Base-by-base conservation (phyloP, 2,888 invertebrate species). In the Bhutanitis thaidina region DNA sequence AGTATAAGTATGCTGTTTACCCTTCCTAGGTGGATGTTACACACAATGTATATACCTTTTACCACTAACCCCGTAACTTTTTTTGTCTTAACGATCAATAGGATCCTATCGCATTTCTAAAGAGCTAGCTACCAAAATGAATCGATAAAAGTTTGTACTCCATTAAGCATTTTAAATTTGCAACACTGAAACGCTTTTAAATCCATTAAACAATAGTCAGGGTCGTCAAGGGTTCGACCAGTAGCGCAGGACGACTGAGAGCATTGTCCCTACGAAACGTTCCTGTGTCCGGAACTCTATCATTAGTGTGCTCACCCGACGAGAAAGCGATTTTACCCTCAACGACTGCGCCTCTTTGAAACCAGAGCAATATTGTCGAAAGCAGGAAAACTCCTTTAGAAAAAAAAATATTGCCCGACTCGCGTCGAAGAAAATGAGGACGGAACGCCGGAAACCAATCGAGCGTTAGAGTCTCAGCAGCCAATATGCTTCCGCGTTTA, bases 281-380 rank as follows among this genome's bases (percentile, higher is more conserved):
- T 69, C 60, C 69, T 61, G 64, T 67, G 71, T 72, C 70, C 87
- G 88, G 89, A 89, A 88, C 87, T 82, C 80, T 75, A 85, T 89
- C 89, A 88, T 89, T 89, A 89, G 87, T 85, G 85, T 88, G 88
- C 70, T 86, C 88, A 84, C 80, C 87, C 88, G 73, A 83, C 81
- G 80, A 75, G 84, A 87, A 89, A 88, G 80, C 80, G 87, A 85
- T 87, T 86, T 84, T 78, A 79, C 77, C 81, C 82, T 72, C 69
- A 64, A 73, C 76, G 71, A 74, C 76, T 76, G 74, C 72, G 71
- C 79, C 79, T 70, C 80, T 80, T 86, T 86, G 87, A 83, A 79
- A 83, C 77, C 73, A 77, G 67, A 77, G 85, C 87, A 87, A 88
- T 89, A 88, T 88, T 85, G 87, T 82, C 83, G 80, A 84, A 84